A percentile compares a stretch with the other conserved stretches of the same genome.
phyloP scores from a whole-genome alignment of 2,113 vertebrate genomes.

The Cyprinus carpio region DNA sequence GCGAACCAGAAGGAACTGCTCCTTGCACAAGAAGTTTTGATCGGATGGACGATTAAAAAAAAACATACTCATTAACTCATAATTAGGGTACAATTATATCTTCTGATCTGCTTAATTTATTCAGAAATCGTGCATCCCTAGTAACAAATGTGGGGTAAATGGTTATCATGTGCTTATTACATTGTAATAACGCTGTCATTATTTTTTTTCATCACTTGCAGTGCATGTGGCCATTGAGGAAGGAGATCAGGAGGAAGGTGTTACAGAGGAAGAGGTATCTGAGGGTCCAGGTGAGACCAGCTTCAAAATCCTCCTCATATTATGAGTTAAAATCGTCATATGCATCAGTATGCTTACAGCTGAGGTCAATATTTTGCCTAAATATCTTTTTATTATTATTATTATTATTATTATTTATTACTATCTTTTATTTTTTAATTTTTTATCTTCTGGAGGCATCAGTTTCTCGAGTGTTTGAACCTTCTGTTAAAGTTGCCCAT shows the following conservation, averaged over 20 bases:
- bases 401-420: no score
- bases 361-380: no score
- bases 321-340: neutral
- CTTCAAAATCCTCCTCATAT: neutral
- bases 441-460: no score
- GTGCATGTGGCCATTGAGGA: constrained; percentile 54
- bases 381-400: no score
- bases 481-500: no score
- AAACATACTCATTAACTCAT: no score
- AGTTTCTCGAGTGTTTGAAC: constrained; percentile 18
- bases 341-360: neutral
- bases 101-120: no score
- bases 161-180: neutral
- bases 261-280: constrained; percentile 51
- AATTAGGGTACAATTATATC: no score
- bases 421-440: no score
- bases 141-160: neutral
- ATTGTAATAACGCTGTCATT: neutral
- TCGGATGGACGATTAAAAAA: no score
- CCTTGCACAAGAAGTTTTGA: no score
- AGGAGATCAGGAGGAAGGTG: constrained; percentile 56
- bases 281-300: constrained; percentile 59
- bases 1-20: constrained; percentile 71
- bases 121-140: no score
- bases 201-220: neutral